These are phyloP conservation scores for Epizoanthus rinbou DNA, from an alignment of 92 coral and sea anemone species.

Conservation along the genomic window DNA sequence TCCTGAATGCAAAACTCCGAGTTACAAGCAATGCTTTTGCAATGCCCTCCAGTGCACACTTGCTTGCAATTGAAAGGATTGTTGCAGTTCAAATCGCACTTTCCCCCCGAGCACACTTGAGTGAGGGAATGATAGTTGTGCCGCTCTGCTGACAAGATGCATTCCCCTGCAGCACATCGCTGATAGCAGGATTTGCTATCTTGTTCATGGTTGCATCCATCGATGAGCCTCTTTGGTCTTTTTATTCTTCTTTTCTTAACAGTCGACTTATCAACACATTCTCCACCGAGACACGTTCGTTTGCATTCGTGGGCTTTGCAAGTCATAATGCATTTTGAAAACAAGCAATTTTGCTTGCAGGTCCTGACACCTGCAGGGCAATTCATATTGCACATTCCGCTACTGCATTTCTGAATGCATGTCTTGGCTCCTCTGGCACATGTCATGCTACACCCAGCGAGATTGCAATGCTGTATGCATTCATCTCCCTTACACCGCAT, in stretches of 20 bases:
- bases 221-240: background rate
- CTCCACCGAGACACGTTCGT: slow-evolving; percentile 30
- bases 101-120: slow-evolving; percentile 36
- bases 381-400: slow-evolving; percentile 32
- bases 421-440: slow-evolving; percentile 21
- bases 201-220: background rate
- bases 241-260: background rate
- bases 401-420: slow-evolving; percentile 36
- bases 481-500: slow-evolving; percentile 35
- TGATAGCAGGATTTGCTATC: slow-evolving; percentile 3
- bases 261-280: slow-evolving; percentile 4
- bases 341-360: slow-evolving; percentile 31
- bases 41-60: slow-evolving; percentile 27
- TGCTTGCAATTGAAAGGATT: slow-evolving; percentile 18
- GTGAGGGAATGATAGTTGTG: slow-evolving; percentile 10
- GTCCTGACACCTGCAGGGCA: slow-evolving; percentile 16
- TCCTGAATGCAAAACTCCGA: slow-evolving; percentile 36
- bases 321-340: slow-evolving; percentile 30
- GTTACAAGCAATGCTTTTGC: slow-evolving; percentile 23
- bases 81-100: slow-evolving; percentile 18
- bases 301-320: slow-evolving; percentile 25
- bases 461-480: slow-evolving; percentile 28
- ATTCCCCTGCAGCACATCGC: slow-evolving; percentile 8
- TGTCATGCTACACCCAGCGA: slow-evolving; percentile 37
- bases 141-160: slow-evolving; percentile 10